Percentiles rank a stretch among this genome's conserved stretches.
phyloP scores from a whole-genome alignment of 1,140 invertebrate genomes.

The Panulirus ornatus region DNA sequence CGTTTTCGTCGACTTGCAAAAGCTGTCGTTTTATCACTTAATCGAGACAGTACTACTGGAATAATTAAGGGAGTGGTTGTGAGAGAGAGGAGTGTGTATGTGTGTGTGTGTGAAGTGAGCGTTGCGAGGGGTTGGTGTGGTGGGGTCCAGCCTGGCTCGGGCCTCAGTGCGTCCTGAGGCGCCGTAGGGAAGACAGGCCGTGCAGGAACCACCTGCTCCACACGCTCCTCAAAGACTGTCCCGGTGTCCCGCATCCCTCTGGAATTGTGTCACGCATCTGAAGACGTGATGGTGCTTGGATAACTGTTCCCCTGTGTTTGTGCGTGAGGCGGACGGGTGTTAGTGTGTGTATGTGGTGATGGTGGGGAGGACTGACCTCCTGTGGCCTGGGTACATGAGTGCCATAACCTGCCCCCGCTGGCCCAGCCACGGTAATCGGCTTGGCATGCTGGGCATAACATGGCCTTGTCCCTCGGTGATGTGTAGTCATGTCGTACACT shows the following conservation, averaged over 20 bases:
- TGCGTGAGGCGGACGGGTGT: not conserved
- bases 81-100: constrained; percentile 11
- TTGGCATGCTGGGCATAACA: not conserved
- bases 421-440: not conserved
- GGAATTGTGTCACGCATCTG: not conserved
- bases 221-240: not conserved
- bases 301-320: not conserved
- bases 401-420: too few relatives aligned
- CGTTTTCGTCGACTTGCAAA: too few relatives aligned
- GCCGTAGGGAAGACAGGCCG: constrained; percentile 53
- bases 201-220: constrained; percentile 1
- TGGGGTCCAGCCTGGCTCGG: constrained; percentile 17
- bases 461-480: not conserved
- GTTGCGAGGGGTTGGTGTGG: not conserved
- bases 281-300: not conserved
- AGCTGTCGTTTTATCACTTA: too few relatives aligned
- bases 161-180: constrained; percentile 63
- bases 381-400: not conserved
- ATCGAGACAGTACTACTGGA: not conserved
- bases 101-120: not conserved
- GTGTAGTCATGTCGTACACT: not conserved
- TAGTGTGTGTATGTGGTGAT: not conserved
- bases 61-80: not conserved
- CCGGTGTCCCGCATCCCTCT: not conserved
- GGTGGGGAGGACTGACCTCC: not conserved